Conservation (phyloP, 2,797 vertebrate genomes). For the Champsocephalus gunnari region DNA sequence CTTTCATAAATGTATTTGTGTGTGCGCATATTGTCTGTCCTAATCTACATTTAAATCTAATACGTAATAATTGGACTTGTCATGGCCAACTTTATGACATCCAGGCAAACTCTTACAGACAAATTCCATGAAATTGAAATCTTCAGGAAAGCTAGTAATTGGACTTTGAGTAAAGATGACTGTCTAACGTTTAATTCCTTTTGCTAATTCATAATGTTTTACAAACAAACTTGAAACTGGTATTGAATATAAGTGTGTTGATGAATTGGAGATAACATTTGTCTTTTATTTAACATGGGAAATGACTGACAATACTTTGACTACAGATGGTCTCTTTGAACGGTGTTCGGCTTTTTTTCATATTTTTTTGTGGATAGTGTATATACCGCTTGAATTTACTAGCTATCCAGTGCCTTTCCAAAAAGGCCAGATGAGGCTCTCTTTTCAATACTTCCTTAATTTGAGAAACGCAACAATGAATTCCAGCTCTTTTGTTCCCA, state of each 20-base stretch:
- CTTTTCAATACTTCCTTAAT: neutral
- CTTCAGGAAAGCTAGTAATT: neutral
- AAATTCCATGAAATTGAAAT: neutral
- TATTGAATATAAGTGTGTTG: neutral
- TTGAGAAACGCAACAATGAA: neutral
- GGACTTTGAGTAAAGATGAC: neutral
- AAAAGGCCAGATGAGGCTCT: neutral
- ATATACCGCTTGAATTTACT: neutral
- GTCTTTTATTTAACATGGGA: neutral
- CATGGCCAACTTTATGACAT: neutral
- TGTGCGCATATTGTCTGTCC: neutral
- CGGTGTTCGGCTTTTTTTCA: neutral
- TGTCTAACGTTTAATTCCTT: neutral
- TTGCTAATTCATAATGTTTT: neutral
- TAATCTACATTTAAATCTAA: neutral
- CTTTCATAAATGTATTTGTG: neutral
- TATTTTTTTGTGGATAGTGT: neutral
- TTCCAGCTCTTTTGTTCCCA: neutral
- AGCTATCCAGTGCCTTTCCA: accelerated
- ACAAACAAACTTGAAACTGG: neutral
- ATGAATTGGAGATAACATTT: neutral
- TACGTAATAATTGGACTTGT: neutral
- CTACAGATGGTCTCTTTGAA: neutral
- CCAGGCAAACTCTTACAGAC: neutral
- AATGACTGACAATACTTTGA: neutral